These are phyloP conservation scores for Leuciscus waleckii DNA, from an alignment of 2,797 vertebrate species.

Conservation along the genomic window DNA sequence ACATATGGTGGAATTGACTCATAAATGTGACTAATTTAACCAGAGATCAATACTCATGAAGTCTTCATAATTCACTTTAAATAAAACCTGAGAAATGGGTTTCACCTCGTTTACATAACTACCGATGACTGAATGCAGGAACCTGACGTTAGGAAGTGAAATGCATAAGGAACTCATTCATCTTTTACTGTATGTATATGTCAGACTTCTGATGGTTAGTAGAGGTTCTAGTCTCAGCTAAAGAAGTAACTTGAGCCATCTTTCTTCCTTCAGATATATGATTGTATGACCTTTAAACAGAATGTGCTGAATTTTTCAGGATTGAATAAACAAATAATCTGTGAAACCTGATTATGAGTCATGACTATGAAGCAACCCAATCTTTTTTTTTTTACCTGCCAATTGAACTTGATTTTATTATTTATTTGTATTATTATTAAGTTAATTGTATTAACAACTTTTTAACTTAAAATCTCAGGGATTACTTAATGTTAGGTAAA, in stretches of 20 bases:
- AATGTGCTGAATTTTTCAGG: slow-evolving; percentile 39
- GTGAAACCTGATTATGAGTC: slow-evolving; percentile 25
- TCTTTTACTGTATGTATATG: slow-evolving; percentile 1
- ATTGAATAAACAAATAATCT: slow-evolving; percentile 40
- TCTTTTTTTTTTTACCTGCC: background rate
- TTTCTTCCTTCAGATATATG: slow-evolving; percentile 47
- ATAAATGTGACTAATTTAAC: slow-evolving; percentile 1
- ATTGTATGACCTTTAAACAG: slow-evolving; percentile 52
- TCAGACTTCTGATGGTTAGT: slow-evolving; percentile 11
- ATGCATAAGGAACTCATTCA: background rate
- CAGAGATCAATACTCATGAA: background rate
- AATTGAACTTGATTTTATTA: too few relatives aligned
- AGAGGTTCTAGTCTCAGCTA: slow-evolving; percentile 34
- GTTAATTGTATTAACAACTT: too few relatives aligned
- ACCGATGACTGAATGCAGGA: slow-evolving; percentile 25
- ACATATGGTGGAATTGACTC: slow-evolving; percentile 11
- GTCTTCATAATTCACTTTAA: slow-evolving; percentile 27
- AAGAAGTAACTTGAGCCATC: slow-evolving; percentile 46
- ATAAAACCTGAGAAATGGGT: slow-evolving; percentile 13
- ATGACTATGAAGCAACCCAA: background rate
- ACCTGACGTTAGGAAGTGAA: background rate
- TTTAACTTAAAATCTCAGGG: too few relatives aligned
- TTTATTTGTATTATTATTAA: too few relatives aligned
- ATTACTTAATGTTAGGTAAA: too few relatives aligned
- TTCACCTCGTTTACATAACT: slow-evolving; percentile 34